phyloP scores from a whole-genome alignment of 2,888 invertebrate genomes.

The Cryptocephalus primarius region DNA sequence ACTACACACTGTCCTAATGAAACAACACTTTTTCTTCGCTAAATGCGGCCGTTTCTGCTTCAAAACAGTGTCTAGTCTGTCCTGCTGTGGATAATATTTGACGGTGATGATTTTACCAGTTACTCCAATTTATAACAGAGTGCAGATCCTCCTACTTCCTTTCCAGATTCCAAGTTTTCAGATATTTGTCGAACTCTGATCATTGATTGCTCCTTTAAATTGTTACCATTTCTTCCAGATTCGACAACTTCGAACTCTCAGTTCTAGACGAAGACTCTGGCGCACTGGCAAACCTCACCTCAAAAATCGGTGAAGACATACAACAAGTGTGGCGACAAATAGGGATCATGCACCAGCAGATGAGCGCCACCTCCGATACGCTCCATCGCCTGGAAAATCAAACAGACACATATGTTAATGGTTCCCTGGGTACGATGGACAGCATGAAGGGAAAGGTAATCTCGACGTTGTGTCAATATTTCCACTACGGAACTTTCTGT shows the following conservation, averaged over 20 bases:
- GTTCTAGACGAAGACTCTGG: conserved; percentile 63
- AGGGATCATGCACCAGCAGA: conserved; percentile 77
- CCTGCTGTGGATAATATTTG: too few relatives aligned
- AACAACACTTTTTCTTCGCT: too few relatives aligned
- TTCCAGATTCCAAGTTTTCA: too few relatives aligned
- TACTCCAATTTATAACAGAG: too few relatives aligned
- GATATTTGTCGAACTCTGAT: too few relatives aligned
- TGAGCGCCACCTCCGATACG: conserved; percentile 61
- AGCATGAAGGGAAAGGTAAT: conserved; percentile 63
- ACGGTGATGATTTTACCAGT: too few relatives aligned
- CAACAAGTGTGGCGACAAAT: conserved; percentile 85
- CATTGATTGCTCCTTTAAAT: too few relatives aligned
- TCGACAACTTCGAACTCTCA: conserved; percentile 57
- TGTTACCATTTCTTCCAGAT: conserved; percentile 42
- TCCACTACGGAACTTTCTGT: not conserved
- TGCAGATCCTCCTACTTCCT: too few relatives aligned
- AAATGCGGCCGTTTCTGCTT: too few relatives aligned
- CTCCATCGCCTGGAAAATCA: conserved; percentile 68
- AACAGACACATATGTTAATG: conserved; percentile 70
- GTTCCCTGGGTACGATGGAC: conserved; percentile 63
- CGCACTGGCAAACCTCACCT: conserved; percentile 60
- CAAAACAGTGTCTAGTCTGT: too few relatives aligned
- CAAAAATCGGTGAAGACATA: conserved; percentile 69
- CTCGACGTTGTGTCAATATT: not conserved
- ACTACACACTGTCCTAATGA: too few relatives aligned